Evolutionary conservation across 1,140 invertebrate species (phyloP), one percentile per base, ranked within the genome.

Genomic region (Leguminivora glycinivorella): DNA sequence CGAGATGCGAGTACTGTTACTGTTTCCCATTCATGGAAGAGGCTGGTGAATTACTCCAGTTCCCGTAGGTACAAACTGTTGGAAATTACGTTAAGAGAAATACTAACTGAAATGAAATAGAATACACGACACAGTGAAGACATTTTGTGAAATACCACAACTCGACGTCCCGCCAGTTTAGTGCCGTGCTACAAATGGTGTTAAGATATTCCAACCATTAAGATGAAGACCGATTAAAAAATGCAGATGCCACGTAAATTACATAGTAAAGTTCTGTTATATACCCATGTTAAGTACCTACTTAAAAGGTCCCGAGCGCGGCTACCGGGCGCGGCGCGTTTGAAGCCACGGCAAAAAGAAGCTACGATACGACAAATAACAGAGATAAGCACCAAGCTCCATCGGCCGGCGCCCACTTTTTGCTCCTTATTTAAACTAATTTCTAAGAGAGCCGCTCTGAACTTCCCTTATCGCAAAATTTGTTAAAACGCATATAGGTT

Each of bases 301-400:
- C 67, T 70, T 76, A 79, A 72, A 75, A 78, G 79, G 83, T 78
- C 77, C 74, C 70, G 67, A 74, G 73, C 67, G 19, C 38, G 26
- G 87, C 87, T 90, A 90, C 89, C 76, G 87, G 83, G 72, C 73
- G 87, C 87, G 89, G 88, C 67, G 67, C 56, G 80, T 91, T 90
- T 91, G 85, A 90, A 69, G 77, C 76, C 68, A 76, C 81, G 78
- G 79, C 82, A 79, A 83, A 83, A 76, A 77, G 81, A 71, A 82
- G 81, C 80, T 85, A 38, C 89, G 80, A 90, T 89, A 87, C 82
- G 84, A 91, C 84, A 91, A 90, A 90, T 90, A 89, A 88, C 85
- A 78, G 70, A 89, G 87, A 91, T 91, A 90, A 85, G 68, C 69
- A 75, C 74, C 75, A 77, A 71, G 72, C 69, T 38, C 58, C 67